These are phyloP conservation scores for Temnopleurus reevesii DNA, from an alignment of 53 echinoderm and acorn worm genomes.

Conservation along the genomic window DNA sequence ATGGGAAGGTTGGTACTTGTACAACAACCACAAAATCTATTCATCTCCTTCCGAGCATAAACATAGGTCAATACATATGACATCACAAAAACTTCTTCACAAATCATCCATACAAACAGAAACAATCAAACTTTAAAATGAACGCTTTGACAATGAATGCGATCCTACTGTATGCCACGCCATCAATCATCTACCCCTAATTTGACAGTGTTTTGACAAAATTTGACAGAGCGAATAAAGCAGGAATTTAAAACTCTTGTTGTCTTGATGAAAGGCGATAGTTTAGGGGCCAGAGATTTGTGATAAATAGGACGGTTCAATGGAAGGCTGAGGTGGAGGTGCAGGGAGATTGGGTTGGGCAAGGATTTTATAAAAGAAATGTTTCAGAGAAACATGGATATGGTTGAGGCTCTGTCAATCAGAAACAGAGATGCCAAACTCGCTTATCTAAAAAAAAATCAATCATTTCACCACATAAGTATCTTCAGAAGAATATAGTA, in stretches of 20 bases:
- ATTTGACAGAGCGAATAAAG: slow-evolving; percentile 25
- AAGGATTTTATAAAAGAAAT: too few species aligned
- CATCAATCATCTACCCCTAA: neutral
- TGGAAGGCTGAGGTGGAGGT: neutral
- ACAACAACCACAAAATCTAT: neutral
- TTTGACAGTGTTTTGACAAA: slow-evolving; percentile 33
- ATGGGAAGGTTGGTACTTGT: too few species aligned
- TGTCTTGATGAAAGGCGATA: neutral
- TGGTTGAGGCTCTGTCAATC: too few species aligned
- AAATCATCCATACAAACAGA: neutral
- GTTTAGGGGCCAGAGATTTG: slow-evolving; percentile 6
- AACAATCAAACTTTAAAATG: neutral
- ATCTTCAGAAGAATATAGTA: too few species aligned
- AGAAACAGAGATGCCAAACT: too few species aligned
- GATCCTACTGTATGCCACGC: neutral
- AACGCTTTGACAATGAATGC: neutral
- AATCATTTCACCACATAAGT: too few species aligned
- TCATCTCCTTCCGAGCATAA: neutral
- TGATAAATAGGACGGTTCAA: neutral
- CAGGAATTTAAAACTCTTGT: neutral
- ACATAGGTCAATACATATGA: neutral
- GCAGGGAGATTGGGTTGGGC: slow-evolving; percentile 2
- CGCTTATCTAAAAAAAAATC: too few species aligned
- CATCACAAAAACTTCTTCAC: neutral
- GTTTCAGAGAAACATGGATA: too few species aligned